phyloP scores from a whole-genome alignment of 2,888 invertebrate genomes.

The Holacanthella duospinosa region DNA sequence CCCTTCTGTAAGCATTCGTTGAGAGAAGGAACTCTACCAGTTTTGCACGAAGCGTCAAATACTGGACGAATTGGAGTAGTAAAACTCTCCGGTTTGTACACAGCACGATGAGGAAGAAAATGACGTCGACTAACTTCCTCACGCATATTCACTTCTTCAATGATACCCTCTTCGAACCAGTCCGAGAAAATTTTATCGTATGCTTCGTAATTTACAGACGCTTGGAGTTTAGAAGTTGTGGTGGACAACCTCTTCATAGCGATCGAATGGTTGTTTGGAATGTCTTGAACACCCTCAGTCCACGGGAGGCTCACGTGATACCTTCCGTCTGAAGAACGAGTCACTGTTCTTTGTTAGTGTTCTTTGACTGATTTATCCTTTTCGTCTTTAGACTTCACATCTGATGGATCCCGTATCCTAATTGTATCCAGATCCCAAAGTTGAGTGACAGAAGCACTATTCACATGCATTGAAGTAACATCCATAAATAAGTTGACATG shows the following conservation, averaged over 20 bases:
- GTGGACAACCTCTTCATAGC: constrained; percentile 10
- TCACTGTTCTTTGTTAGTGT: constrained; percentile 11
- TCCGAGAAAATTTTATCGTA: constrained; percentile 13
- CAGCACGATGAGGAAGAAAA: no score
- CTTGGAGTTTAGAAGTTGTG: constrained; percentile 1
- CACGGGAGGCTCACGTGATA: constrained; percentile 17
- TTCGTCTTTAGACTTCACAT: constrained; percentile 3
- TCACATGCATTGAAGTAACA: background rate
- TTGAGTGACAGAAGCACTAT: background rate
- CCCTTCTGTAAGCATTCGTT: no score
- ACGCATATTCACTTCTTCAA: constrained; percentile 35
- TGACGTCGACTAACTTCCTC: no score
- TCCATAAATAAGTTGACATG: background rate
- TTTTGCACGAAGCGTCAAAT: no score
- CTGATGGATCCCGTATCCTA: constrained; percentile 15
- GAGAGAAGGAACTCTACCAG: no score
- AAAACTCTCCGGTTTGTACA: no score
- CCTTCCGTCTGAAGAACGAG: constrained; percentile 8
- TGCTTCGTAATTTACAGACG: background rate
- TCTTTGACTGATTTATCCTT: constrained; percentile 9
- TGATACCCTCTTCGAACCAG: constrained; percentile 30
- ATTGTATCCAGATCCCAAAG: constrained; percentile 20
- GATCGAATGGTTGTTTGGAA: constrained; percentile 13
- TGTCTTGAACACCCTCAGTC: background rate
- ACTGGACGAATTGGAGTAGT: no score